A percentile compares a stretch with the other conserved stretches of the same genome.
Evolutionary conservation across 2,888 invertebrate species (phyloP).

Genomic region (Cyclophora albipunctata): DNA sequence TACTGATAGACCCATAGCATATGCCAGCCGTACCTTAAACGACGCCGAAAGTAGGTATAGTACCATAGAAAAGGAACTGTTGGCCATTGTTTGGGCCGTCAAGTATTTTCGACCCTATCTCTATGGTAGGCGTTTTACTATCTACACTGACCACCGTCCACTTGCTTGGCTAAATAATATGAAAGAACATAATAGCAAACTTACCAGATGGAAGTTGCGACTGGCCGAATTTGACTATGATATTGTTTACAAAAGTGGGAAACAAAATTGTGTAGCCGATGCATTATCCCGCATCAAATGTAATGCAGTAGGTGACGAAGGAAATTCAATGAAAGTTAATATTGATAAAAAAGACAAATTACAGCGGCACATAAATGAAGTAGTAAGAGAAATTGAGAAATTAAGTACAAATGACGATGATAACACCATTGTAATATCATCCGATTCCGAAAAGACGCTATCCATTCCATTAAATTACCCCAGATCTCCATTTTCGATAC

Average conservation of each 20-base stretch:
- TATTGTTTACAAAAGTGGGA: conserved; percentile 1
- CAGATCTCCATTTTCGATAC: too few relatives aligned
- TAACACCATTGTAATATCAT: too few relatives aligned
- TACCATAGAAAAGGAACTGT: conserved; percentile 36
- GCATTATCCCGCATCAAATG: conserved; percentile 5
- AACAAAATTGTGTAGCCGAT: conserved; percentile 5
- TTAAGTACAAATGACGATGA: not conserved
- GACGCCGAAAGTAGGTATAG: conserved; percentile 21
- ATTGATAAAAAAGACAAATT: conserved; percentile 1
- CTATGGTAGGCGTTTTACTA: conserved; percentile 35
- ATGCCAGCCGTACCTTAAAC: conserved; percentile 22
- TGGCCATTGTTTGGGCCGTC: conserved; percentile 34
- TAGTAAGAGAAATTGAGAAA: not conserved
- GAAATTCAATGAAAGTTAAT: conserved; percentile 7
- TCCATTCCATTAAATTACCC: too few relatives aligned
- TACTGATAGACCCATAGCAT: conserved; percentile 22
- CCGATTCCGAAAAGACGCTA: too few relatives aligned
- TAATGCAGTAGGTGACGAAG: not conserved
- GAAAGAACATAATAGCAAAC: conserved; percentile 3
- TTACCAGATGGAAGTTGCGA: conserved; percentile 5
- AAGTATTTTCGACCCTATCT: conserved; percentile 39
- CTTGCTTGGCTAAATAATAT: conserved; percentile 3
- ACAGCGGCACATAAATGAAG: not conserved
- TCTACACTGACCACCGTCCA: conserved; percentile 44
- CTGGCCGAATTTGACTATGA: conserved; percentile 4